Evolutionary conservation across 2,113 vertebrate genomes (phyloP).

Genomic region (Xenus cinereus): DNA sequence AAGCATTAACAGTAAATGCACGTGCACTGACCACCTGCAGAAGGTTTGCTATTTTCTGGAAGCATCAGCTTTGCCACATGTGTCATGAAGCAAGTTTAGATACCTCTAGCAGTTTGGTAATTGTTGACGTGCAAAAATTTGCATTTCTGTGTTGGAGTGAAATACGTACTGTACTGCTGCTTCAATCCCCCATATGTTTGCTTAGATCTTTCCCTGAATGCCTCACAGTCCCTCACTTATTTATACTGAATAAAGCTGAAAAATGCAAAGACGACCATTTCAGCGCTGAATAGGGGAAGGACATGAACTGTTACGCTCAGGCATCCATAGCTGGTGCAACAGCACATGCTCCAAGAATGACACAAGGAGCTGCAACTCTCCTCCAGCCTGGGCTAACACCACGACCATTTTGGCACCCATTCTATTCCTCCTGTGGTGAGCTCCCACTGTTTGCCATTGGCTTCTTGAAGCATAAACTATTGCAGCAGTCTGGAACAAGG

Average conservation of each 20-base stretch:
- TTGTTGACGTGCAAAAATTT: not conserved
- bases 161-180: not conserved
- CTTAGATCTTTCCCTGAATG: not conserved
- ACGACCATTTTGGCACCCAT: not conserved
- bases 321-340: not conserved
- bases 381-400: not conserved
- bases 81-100: not conserved
- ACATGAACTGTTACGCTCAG: not conserved
- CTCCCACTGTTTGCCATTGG: not conserved
- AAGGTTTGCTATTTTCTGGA: not conserved
- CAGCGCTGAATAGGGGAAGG: not conserved
- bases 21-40: not conserved
- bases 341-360: not conserved
- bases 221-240: not conserved
- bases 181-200: not conserved
- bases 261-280: not conserved
- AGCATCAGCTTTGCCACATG: not conserved
- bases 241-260: not conserved
- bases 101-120: not conserved
- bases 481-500: not conserved
- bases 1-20: not conserved
- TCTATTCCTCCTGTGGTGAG: not conserved
- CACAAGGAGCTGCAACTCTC: not conserved
- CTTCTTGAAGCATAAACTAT: not conserved
- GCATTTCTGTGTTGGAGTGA: not conserved